These are phyloP conservation scores for Tenthredo scrophulariae DNA, from an alignment of 2,888 invertebrate species.

Conservation along the genomic window DNA sequence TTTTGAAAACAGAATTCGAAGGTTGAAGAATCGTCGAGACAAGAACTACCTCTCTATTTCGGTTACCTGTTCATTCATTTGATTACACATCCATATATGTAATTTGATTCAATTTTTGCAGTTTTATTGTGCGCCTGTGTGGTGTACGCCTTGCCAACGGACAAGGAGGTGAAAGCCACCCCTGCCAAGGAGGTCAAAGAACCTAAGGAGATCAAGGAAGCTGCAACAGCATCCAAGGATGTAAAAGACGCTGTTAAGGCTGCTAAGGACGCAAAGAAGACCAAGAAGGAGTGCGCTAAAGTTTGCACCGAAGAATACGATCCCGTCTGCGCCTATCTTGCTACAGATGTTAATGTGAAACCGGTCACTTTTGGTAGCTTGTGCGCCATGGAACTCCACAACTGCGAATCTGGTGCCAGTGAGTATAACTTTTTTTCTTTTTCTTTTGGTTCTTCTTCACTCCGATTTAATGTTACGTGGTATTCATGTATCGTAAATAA, in stretches of 20 bases:
- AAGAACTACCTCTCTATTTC: not conserved
- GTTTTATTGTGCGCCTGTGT: constrained; percentile 63
- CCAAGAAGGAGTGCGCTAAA: constrained; percentile 81
- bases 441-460: no score
- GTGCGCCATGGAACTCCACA: constrained; percentile 84
- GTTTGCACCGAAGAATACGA: constrained; percentile 78
- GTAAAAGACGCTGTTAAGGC: constrained; percentile 74
- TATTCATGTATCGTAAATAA: not conserved
- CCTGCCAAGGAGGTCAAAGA: constrained; percentile 65
- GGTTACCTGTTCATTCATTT: not conserved
- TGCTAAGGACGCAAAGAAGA: constrained; percentile 83
- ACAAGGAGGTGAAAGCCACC: constrained; percentile 57
- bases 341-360: constrained; percentile 78
- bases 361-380: constrained; percentile 83
- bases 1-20: not conserved
- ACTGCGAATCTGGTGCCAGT: constrained; percentile 85
- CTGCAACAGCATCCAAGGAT: constrained; percentile 69
- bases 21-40: not conserved
- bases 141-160: constrained; percentile 55
- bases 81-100: not conserved
- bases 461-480: not conserved
- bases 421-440: constrained; percentile 70
- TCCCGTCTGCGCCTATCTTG: constrained; percentile 84
- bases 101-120: constrained; percentile 52
- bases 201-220: constrained; percentile 63